phyloP scores from a whole-genome alignment of 2,888 invertebrate species.

The Eucera pruinosa region DNA sequence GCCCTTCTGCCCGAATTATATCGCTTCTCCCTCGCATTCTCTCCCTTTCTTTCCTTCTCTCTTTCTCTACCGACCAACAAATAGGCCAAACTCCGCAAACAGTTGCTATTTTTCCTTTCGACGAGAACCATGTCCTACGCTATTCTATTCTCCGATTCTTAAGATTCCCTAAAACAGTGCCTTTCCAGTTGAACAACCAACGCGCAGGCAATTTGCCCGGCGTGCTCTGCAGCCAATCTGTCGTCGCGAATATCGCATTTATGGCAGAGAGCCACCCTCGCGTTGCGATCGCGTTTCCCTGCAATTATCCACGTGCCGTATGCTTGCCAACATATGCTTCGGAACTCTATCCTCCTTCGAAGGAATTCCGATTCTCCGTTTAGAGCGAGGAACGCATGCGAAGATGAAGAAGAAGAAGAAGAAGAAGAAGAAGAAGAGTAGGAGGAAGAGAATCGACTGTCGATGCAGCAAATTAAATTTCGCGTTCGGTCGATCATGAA shows the following conservation, averaged over 20 bases:
- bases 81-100: constrained; percentile 59
- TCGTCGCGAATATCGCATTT: constrained; percentile 62
- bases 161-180: too few relatives aligned
- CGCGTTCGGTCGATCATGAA: constrained; percentile 42
- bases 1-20: constrained; percentile 81
- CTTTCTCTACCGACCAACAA: too few relatives aligned
- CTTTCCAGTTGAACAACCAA: too few relatives aligned
- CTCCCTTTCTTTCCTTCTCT: too few relatives aligned
- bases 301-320: constrained; percentile 67
- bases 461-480: constrained; percentile 64
- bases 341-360: constrained; percentile 47
- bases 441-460: constrained; percentile 48
- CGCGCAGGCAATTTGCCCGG: constrained; percentile 26
- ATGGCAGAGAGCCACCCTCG: constrained; percentile 42
- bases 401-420: neutral
- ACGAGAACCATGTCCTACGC: neutral
- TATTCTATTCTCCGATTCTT: too few relatives aligned
- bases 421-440: constrained; percentile 35
- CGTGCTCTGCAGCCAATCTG: constrained; percentile 41
- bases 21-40: too few relatives aligned
- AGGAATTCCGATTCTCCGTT: constrained; percentile 11
- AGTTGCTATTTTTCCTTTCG: constrained; percentile 16
- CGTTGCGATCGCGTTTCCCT: constrained; percentile 51
- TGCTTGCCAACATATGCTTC: constrained; percentile 60
- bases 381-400: neutral